Evolutionary conservation across 2,113 vertebrate species (phyloP).

Genomic region (Brachionichthys hirsutus): DNA sequence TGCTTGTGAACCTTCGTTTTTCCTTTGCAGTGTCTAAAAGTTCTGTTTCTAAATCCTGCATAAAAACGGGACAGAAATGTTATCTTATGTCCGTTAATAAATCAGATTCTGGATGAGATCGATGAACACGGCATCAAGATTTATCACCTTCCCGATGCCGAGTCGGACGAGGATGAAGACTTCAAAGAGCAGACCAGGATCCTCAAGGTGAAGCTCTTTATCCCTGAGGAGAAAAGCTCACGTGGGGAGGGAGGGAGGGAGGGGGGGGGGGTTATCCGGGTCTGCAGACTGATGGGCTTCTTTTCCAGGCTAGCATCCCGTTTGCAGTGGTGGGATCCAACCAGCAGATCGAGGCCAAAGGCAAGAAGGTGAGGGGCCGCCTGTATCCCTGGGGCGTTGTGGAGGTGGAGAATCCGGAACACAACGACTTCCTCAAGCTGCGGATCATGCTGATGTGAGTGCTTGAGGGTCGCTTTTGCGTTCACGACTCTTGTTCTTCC

Average conservation of each 20-base stretch:
- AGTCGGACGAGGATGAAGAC: conserved; percentile 97
- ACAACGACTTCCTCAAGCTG: conserved; percentile 98
- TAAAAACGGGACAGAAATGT: neutral
- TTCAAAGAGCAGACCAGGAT: conserved; percentile 98
- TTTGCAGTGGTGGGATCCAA: conserved; percentile 98
- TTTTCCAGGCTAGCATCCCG: conserved; percentile 89
- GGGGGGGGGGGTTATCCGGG: no score
- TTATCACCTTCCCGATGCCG: conserved; percentile 96
- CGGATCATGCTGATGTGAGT: conserved; percentile 98
- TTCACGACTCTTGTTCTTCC: neutral
- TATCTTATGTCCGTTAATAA: neutral
- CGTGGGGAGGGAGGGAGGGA: no score
- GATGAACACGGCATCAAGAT: conserved; percentile 98
- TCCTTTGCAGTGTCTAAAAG: neutral
- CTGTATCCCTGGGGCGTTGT: conserved; percentile 98
- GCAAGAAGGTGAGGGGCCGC: conserved; percentile 97
- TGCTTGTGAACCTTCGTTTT: neutral
- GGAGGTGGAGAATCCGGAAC: conserved; percentile 97
- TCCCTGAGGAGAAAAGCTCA: no score
- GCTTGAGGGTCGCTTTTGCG: neutral
- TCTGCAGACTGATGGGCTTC: neutral
- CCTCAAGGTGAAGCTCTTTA: conserved; percentile 82
- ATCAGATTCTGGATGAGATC: conserved; percentile 95
- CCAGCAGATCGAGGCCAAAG: conserved; percentile 97
- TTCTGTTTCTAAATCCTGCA: neutral